These are phyloP conservation scores for Todus mexicanus DNA, from an alignment of 2,797 vertebrate genomes.

Conservation along the genomic window DNA sequence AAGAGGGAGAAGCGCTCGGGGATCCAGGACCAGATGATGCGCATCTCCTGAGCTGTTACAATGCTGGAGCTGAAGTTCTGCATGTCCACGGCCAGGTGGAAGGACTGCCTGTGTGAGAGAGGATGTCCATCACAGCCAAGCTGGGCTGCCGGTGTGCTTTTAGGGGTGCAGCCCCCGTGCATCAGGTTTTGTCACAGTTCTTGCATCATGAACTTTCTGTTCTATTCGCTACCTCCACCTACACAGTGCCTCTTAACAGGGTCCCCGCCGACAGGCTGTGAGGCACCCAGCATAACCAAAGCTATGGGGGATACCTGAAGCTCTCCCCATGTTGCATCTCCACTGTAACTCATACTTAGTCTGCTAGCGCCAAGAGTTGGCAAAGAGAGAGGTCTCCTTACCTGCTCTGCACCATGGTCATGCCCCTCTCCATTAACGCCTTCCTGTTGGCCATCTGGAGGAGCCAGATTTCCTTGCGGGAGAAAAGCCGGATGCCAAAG, in stretches of 20 bases:
- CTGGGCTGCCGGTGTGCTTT: background rate
- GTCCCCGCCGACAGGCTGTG: background rate
- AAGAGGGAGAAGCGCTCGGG: constrained; percentile 88
- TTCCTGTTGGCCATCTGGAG: constrained; percentile 87
- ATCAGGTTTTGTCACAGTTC: background rate
- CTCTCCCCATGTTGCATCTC: background rate
- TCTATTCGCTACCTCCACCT: background rate
- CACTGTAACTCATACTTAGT: background rate
- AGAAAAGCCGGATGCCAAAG: constrained; percentile 83
- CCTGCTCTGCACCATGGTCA: constrained; percentile 82
- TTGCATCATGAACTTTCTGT: background rate
- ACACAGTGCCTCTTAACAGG: background rate
- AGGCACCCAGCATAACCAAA: background rate
- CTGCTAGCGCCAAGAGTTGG: background rate
- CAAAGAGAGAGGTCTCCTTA: constrained; percentile 27
- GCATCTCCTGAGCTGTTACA: constrained; percentile 83
- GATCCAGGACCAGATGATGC: constrained; percentile 89
- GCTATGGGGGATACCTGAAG: background rate
- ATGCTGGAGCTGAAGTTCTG: constrained; percentile 78
- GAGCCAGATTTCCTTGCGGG: constrained; percentile 84
- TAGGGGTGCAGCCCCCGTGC: background rate
- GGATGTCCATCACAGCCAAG: background rate
- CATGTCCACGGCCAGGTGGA: constrained; percentile 80
- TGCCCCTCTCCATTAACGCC: constrained; percentile 80
- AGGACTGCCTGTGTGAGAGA: constrained; percentile 68